phyloP scores from a whole-genome alignment of 2,797 vertebrate species.

The Margarornis squamiger region DNA sequence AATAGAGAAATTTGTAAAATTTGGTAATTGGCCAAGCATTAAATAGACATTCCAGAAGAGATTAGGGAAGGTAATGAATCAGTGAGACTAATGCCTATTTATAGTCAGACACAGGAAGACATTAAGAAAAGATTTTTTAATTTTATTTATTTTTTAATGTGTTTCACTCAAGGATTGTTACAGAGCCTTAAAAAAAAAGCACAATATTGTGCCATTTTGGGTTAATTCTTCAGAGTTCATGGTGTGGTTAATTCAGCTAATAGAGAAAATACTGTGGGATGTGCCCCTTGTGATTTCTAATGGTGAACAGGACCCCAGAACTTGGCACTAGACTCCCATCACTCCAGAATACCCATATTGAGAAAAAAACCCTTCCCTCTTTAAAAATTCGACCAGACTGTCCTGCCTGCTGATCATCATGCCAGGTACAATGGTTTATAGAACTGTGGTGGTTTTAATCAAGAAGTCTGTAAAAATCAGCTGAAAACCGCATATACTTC shows the following conservation, averaged over 20 bases:
- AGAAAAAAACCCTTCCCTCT: background rate
- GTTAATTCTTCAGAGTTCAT: background rate
- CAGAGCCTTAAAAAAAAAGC: background rate
- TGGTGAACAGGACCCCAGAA: background rate
- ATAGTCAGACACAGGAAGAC: background rate
- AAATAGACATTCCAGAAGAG: background rate
- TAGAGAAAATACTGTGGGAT: background rate
- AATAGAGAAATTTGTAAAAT: background rate
- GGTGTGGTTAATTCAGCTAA: background rate
- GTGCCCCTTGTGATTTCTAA: background rate
- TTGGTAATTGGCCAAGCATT: background rate
- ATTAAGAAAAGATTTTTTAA: background rate
- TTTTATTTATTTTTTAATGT: background rate
- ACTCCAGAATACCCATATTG: background rate
- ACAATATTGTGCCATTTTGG: background rate
- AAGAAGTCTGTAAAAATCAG: background rate
- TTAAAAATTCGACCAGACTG: background rate
- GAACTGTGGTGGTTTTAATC: background rate
- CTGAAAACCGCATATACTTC: background rate
- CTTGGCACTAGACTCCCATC: background rate
- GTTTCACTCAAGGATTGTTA: background rate
- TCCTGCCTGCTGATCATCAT: accelerated
- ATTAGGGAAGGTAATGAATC: background rate
- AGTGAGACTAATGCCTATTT: background rate
- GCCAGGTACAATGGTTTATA: background rate